Percentiles rank a stretch among this genome's conserved stretches.
Conservation (phyloP, 2,888 invertebrate genomes). For the Platycnemis pennipes region DNA sequence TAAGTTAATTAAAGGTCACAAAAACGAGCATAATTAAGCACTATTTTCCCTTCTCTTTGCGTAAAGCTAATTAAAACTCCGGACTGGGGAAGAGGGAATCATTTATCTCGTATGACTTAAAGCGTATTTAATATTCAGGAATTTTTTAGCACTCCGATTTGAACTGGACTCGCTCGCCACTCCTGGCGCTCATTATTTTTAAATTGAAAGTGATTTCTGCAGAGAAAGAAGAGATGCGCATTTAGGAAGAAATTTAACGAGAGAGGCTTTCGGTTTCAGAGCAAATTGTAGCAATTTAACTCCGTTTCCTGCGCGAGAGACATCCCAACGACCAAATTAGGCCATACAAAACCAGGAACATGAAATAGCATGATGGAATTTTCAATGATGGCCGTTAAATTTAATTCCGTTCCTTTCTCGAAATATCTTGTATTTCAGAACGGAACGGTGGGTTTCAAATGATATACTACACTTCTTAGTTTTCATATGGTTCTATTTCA, state of each 20-base stretch:
- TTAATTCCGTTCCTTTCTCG: neutral
- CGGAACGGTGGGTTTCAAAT: too few relatives aligned
- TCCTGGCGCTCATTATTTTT: neutral
- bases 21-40: neutral
- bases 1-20: neutral
- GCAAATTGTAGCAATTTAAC: neutral
- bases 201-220: neutral
- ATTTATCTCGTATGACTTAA: neutral
- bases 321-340: neutral
- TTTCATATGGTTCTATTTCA: too few relatives aligned
- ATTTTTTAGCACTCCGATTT: neutral
- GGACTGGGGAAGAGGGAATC: neutral
- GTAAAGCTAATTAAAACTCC: slow-evolving; percentile 4
- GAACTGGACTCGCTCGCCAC: neutral
- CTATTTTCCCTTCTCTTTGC: neutral
- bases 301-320: neutral
- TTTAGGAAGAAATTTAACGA: neutral
- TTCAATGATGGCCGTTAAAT: neutral
- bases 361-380: neutral
- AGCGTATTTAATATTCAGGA: neutral
- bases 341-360: neutral
- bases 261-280: neutral
- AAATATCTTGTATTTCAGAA: neutral
- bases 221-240: neutral
- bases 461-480: too few relatives aligned